These are phyloP conservation scores for Drosophila acutilabella DNA, from an alignment of 2,888 invertebrate species.

Conservation along the genomic window DNA sequence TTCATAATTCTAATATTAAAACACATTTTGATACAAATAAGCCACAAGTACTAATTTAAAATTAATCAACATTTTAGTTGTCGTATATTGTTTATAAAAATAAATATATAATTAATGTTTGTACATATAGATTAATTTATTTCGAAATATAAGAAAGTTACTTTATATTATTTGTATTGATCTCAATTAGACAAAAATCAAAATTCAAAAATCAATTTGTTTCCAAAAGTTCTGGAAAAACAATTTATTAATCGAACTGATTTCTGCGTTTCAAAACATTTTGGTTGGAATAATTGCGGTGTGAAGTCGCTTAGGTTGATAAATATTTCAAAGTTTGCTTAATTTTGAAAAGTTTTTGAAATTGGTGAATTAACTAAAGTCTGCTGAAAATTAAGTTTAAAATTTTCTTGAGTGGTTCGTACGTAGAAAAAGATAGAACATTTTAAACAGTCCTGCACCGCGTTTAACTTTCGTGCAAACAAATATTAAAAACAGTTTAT, in stretches of 20 bases:
- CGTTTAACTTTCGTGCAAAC: background rate
- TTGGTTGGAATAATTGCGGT: too few species aligned
- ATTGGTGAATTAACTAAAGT: too few species aligned
- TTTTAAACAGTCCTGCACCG: background rate
- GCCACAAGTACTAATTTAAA: slow-evolving; percentile 1
- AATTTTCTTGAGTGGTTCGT: too few species aligned
- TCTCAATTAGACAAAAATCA: background rate
- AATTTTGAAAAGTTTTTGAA: too few species aligned
- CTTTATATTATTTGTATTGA: background rate
- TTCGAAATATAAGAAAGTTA: slow-evolving; percentile 4
- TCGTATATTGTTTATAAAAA: slow-evolving; percentile 11
- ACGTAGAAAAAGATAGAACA: background rate
- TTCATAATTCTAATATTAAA: slow-evolving; percentile 6
- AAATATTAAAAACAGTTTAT: background rate
- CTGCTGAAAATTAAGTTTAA: too few species aligned
- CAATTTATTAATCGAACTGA: background rate
- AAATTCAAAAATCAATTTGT: background rate
- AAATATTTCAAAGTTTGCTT: too few species aligned
- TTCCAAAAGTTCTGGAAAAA: background rate
- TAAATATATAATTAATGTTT: slow-evolving; percentile 7
- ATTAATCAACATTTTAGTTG: background rate
- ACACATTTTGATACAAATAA: background rate
- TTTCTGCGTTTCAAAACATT: too few species aligned
- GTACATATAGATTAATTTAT: slow-evolving; percentile 5
- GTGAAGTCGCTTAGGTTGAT: too few species aligned